These are phyloP conservation scores for Petrolisthes manimaculis DNA, from an alignment of 2,888 invertebrate species.

Conservation along the genomic window DNA sequence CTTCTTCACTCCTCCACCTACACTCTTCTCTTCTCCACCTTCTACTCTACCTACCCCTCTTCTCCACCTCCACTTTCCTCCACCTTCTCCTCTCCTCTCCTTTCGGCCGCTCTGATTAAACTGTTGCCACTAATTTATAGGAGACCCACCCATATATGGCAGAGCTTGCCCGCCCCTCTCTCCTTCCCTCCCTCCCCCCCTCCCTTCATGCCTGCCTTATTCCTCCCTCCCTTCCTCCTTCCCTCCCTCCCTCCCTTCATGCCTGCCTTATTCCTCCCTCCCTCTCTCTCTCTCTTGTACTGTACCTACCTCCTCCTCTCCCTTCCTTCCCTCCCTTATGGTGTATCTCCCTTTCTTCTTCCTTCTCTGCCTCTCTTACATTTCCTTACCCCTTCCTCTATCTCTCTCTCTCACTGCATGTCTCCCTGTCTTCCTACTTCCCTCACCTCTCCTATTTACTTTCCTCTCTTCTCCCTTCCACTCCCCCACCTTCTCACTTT, in stretches of 20 bases:
- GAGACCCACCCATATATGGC: no score
- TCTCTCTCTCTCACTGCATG: not conserved
- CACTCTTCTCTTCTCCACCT: not conserved
- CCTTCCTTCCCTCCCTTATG: not conserved
- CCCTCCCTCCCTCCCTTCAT: not conserved
- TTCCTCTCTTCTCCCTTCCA: no score
- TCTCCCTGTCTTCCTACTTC: not conserved
- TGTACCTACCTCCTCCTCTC: not conserved
- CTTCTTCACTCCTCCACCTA: not conserved
- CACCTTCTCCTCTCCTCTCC: no score
- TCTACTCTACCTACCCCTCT: not conserved
- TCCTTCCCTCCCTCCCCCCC: conserved; percentile 5
- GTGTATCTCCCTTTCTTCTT: not conserved
- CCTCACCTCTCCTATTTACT: no score
- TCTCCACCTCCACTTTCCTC: not conserved
- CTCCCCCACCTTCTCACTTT: not conserved
- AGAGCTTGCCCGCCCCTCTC: no score
- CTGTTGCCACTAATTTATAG: no score
- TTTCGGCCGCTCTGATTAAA: no score
- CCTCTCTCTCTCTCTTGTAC: not conserved
- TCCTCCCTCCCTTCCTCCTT: not conserved
- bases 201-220: not conserved
- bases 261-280: not conserved
- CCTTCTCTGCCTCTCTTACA: not conserved
- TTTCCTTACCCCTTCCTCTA: not conserved